Base-by-base conservation (phyloP, 2,888 invertebrate genomes). In the Shargacucullia verbasci region DNA sequence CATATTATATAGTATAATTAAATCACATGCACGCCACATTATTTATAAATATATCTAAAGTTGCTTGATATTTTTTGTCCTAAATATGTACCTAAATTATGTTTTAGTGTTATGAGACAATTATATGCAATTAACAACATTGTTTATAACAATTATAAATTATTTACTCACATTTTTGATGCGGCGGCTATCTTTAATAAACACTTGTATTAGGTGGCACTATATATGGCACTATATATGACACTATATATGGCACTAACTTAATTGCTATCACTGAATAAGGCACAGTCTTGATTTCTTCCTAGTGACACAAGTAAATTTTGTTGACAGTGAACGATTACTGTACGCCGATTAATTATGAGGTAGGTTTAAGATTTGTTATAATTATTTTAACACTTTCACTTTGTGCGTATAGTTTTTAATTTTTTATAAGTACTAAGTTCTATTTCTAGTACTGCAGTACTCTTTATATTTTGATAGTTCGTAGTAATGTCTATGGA, bases 231-330 rank as follows among this genome's bases (percentile, higher is more conserved):
- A 59, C 65, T 56, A 60, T 3, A 20, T 33, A 38, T 47, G n/a
- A 35, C 56, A 59, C 65, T 56, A 20, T 3, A 20, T 33, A 38
- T 47, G n/a, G 38, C 56, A 59, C 65, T 56, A 60, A 62, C 9
- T 47, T 54, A 45, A 47, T 57, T 40, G 39, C 48, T 72, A 59
- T 63, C 61, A 74, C 53, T 70, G 10, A 40, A 3, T 49, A 66
- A 72, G 60, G 56, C 78, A 76, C 75, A 55, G 13, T 40, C 15
- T 20, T 38, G 3, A 9, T 5, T 49, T 52, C 13, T 12, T 43
- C 63, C 45, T 15, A 10, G 34, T 25, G 33, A 44, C 48, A 39
- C 44, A 34, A 10, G 15, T 12, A 37, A 63, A 20, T 20, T n/a
- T 44, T 20, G 13, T 15, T 2, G 2, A 13, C 13, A 2, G 2